Base-by-base conservation (phyloP, 2,888 invertebrate species). In the Diogma glabrata region DNA sequence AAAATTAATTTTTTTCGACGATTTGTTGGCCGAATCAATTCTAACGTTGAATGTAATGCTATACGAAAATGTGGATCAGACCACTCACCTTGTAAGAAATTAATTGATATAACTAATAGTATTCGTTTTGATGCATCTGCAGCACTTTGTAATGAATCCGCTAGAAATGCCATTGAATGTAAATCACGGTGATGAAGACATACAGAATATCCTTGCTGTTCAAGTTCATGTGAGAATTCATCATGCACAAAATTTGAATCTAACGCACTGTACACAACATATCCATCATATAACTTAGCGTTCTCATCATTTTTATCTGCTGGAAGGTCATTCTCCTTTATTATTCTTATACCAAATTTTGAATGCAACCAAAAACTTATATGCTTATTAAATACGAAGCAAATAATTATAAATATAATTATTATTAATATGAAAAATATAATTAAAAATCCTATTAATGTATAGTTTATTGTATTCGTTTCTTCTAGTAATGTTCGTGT, bases 21-120 rank as follows among this genome's bases (percentile, higher is more conserved):
- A 78, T 72, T 67, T 76, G 77, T 60, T 76, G 73, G 60, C 60
- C 74, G 74, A 57, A 75, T 75, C 59, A 84, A 83, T 33, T 48
- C 48, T 14, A 48, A 16, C 2, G 24, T 24, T 62, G 85, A 80
- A 66, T 85, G 83, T 51, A 90, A 75, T 3, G 88, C 87, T 22
- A 85, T 82, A 60, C 84, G 80, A 60, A 90, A 85, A 63, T 91
- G 90, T 5, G 84, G 79, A 62, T 81, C 73, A 58, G 80, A 77
- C 90, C 90, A 91, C 67, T 91, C 90, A 70, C 82, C 83, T 63
- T 81, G 78, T 59, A 90, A 75, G 67, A 90, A 86, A 61, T 81
- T 78, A 60, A 84, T 83, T 2, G 89, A 87, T 60, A 91, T 73
- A 59, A 91, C 79, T 61, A 91, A 76, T 57, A 91, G 73, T 54